Conservation (phyloP, 2,888 invertebrate genomes). For the Chymomyza caudatula region DNA sequence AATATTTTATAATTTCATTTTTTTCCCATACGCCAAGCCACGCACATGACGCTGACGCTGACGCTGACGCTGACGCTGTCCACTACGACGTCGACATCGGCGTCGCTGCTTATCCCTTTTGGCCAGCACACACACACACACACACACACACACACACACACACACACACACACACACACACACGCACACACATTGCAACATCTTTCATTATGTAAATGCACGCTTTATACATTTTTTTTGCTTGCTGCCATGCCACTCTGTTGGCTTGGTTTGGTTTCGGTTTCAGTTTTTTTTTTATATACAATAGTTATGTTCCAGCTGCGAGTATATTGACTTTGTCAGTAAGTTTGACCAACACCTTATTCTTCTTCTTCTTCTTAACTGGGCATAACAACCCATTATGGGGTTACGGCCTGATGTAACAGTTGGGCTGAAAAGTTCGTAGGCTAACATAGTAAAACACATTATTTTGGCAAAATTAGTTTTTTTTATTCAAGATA, state of each 20-base stretch:
- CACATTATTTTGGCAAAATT: too few species aligned
- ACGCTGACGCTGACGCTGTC: slow-evolving; percentile 49
- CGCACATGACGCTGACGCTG: slow-evolving; percentile 60
- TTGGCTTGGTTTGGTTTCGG: slow-evolving; percentile 32
- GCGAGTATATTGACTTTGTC: neutral
- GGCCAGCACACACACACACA: slow-evolving; percentile 21
- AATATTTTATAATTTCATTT: slow-evolving; percentile 72
- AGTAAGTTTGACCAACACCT: neutral
- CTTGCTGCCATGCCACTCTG: slow-evolving; percentile 1
- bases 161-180: slow-evolving; percentile 28
- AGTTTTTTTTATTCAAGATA: too few species aligned
- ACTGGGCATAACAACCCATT: too few species aligned
- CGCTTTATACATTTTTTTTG: slow-evolving; percentile 63
- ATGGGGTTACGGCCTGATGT: too few species aligned
- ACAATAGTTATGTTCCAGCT: slow-evolving; percentile 13
- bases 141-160: slow-evolving; percentile 21
- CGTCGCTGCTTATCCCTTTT: slow-evolving; percentile 56
- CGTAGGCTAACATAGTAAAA: too few species aligned
- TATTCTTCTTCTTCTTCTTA: too few species aligned
- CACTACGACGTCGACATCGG: slow-evolving; percentile 12
- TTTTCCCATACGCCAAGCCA: slow-evolving; percentile 41
- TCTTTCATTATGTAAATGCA: slow-evolving; percentile 77
- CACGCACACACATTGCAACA: slow-evolving; percentile 60
- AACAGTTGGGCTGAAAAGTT: too few species aligned
- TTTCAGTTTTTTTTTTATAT: slow-evolving; percentile 26